Percentiles rank a stretch among this genome's conserved stretches.
Conservation (phyloP, 2,113 vertebrate genomes). For the Chaetorhynchus papuensis region DNA sequence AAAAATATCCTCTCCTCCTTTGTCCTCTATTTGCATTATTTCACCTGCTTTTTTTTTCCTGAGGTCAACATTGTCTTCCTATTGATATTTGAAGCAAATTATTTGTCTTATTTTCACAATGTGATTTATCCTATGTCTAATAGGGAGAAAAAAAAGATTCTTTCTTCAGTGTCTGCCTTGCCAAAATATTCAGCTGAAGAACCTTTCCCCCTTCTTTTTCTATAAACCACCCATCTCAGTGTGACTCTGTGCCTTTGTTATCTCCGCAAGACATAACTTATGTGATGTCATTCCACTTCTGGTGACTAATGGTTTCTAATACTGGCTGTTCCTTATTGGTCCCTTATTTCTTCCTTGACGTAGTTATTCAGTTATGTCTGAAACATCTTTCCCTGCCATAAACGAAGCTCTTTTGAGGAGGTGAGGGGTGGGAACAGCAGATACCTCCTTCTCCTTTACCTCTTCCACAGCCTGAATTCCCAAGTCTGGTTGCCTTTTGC, state of each 20-base stretch:
- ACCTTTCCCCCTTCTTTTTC: rapidly evolving
- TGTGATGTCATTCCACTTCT: not conserved
- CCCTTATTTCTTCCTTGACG: not conserved
- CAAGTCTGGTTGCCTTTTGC: not conserved
- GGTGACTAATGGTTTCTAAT: not conserved
- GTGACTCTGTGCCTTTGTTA: not conserved
- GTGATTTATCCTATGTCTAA: not conserved
- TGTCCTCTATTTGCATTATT: not conserved
- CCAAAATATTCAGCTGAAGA: not conserved
- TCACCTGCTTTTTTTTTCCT: not conserved
- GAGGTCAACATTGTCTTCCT: not conserved
- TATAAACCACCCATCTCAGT: not conserved
- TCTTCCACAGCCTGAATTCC: not conserved
- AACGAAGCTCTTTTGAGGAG: not conserved
- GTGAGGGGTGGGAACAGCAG: not conserved
- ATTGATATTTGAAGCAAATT: not conserved
- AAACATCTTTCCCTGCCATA: not conserved
- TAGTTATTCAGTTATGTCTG: not conserved
- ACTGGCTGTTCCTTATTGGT: not conserved
- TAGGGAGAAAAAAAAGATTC: not conserved
- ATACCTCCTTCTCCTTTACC: not conserved
- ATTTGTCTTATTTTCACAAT: not conserved
- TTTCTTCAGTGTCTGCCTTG: not conserved
- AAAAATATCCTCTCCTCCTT: not conserved
- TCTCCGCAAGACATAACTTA: not conserved